Conservation (phyloP, 2,888 invertebrate species). For the Coecobrya sp. region DNA sequence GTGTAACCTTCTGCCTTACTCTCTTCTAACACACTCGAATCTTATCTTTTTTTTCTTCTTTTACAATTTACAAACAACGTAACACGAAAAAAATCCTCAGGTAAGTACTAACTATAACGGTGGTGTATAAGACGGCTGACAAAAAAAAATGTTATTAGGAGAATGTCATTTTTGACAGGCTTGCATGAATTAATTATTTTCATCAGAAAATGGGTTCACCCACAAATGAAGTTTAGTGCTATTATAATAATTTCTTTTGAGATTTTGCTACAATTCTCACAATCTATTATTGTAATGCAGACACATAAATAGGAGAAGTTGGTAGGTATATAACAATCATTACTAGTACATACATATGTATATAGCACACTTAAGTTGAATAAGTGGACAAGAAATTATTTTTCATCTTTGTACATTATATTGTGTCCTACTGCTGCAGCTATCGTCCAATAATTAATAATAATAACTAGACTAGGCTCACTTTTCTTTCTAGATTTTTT, state of each 20-base stretch:
- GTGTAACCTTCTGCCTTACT: constrained; percentile 34
- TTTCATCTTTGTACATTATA: constrained; percentile 27
- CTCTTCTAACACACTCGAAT: not conserved
- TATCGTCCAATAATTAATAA: constrained; percentile 53
- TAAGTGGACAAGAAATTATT: constrained; percentile 43
- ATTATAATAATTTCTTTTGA: constrained; percentile 43
- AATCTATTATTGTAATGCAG: constrained; percentile 30
- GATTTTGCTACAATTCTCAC: constrained; percentile 12
- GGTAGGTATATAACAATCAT: not conserved
- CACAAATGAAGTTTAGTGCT: constrained; percentile 62
- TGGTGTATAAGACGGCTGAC: not conserved
- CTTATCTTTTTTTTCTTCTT: not conserved
- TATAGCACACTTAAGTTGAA: not conserved
- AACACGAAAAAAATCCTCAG: not conserved
- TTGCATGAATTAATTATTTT: constrained; percentile 81
- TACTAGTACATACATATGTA: not conserved
- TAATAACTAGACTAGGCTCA: not conserved
- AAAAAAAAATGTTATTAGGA: constrained; percentile 68
- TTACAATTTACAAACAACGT: constrained; percentile 40
- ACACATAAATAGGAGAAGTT: not conserved
- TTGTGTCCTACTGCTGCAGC: too few species aligned
- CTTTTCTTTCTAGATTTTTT: constrained; percentile 21
- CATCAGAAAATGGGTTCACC: constrained; percentile 70
- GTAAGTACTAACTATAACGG: too few species aligned
- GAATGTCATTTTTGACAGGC: constrained; percentile 70